Evolutionary conservation across 2,113 vertebrate species (phyloP).

Genomic region (Coptodon rendalli): DNA sequence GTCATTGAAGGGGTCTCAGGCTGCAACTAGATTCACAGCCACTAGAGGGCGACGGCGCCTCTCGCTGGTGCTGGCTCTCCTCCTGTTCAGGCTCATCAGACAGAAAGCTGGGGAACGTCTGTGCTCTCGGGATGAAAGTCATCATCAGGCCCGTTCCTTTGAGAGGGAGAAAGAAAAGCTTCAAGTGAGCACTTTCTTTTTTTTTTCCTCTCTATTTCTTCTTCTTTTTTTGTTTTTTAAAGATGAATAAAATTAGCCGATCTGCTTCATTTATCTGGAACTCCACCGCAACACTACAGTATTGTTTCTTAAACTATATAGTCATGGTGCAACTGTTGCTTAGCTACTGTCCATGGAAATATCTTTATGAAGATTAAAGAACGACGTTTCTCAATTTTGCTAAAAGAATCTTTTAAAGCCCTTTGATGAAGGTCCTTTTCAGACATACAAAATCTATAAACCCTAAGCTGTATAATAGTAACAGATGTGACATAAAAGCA

Average conservation of each 20-base stretch:
- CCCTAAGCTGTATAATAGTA: background rate
- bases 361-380: background rate
- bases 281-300: background rate
- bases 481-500: background rate
- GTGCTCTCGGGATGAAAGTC: conserved; percentile 87
- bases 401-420: background rate
- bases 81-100: conserved; percentile 78
- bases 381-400: background rate
- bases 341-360: conserved; percentile 1
- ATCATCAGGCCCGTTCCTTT: conserved; percentile 79
- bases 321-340: conserved; percentile 23
- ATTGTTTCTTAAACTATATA: background rate
- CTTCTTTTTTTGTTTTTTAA: background rate
- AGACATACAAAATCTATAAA: background rate
- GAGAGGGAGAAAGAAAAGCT: background rate
- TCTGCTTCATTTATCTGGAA: background rate
- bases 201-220: background rate
- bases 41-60: conserved; percentile 81
- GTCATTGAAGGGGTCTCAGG: conserved; percentile 86
- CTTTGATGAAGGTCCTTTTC: background rate
- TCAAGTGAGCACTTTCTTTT: background rate
- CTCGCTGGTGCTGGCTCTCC: conserved; percentile 64
- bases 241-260: background rate
- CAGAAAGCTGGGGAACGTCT: conserved; percentile 92
- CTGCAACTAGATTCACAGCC: conserved; percentile 83